These are phyloP conservation scores for Dendronephthya gigantea DNA, from an alignment of 64 coral and sea anemone species.

Conservation along the genomic window DNA sequence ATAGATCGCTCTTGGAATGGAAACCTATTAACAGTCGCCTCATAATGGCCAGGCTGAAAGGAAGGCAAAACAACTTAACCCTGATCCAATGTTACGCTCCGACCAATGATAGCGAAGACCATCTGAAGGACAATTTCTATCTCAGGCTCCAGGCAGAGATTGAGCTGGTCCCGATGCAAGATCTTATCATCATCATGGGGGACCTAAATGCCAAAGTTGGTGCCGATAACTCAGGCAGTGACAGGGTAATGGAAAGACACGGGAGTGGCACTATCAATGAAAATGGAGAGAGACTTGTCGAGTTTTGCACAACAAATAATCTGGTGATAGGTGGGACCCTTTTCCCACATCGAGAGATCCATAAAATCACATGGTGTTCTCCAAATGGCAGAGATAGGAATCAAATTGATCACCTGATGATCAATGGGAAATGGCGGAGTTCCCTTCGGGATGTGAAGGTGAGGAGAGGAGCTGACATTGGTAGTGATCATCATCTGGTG, in stretches of 20 bases:
- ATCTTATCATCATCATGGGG: no score
- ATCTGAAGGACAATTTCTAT: neutral
- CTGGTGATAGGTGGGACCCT: neutral
- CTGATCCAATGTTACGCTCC: constrained; percentile 13
- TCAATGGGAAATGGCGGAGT: neutral
- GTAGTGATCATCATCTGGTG: neutral
- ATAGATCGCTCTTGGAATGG: neutral
- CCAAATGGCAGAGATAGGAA: neutral
- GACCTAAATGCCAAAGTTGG: no score
- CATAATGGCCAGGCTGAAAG: neutral
- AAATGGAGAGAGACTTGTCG: neutral
- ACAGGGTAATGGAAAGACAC: no score
- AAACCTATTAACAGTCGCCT: neutral
- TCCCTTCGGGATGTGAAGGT: neutral
- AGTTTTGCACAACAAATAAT: neutral
- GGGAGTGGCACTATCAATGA: neutral
- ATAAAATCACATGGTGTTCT: neutral
- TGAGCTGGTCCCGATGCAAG: no score
- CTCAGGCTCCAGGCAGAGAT: no score
- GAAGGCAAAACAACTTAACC: neutral
- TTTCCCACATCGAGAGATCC: neutral
- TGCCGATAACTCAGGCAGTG: no score
- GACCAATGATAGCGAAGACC: neutral
- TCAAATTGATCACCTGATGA: neutral
- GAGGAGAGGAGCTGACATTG: neutral